Percentiles rank a stretch among this genome's conserved stretches.
phyloP scores from a whole-genome alignment of 2,113 vertebrate genomes.

The Carettochelys insculpta region DNA sequence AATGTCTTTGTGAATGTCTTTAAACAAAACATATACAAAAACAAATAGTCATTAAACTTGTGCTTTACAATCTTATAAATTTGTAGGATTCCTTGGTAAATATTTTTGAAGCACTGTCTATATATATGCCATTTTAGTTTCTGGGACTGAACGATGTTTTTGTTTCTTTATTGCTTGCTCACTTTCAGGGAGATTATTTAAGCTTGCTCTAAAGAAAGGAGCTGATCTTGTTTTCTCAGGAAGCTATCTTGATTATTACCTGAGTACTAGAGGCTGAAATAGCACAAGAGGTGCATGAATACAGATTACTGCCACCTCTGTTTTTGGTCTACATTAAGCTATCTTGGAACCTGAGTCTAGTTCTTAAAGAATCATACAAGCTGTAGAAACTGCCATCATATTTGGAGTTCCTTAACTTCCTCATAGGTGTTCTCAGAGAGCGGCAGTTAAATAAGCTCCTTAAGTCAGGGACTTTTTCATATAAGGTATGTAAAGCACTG shows the following conservation, averaged over 20 bases:
- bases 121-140: fast-evolving
- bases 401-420: no score
- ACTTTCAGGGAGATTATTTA: not conserved
- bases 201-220: not conserved
- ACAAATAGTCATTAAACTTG: not conserved
- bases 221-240: not conserved
- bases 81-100: fast-evolving
- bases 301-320: not conserved
- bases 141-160: not conserved
- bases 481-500: no score
- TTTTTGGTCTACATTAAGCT: not conserved
- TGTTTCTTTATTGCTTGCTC: not conserved
- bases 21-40: no score
- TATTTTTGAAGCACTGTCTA: not conserved
- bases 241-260: not conserved
- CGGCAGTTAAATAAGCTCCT: no score
- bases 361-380: not conserved
- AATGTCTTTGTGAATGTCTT: not conserved
- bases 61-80: fast-evolving
- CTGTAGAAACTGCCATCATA: fast-evolving
- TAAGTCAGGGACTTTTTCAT: no score
- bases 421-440: no score
- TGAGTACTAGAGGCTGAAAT: not conserved
- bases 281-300: not conserved
- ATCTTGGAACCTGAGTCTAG: not conserved